Percentiles rank a stretch among this genome's conserved stretches.
Evolutionary conservation across 2,113 vertebrate species (phyloP).

Genomic region (Odobenus rosmarus): DNA sequence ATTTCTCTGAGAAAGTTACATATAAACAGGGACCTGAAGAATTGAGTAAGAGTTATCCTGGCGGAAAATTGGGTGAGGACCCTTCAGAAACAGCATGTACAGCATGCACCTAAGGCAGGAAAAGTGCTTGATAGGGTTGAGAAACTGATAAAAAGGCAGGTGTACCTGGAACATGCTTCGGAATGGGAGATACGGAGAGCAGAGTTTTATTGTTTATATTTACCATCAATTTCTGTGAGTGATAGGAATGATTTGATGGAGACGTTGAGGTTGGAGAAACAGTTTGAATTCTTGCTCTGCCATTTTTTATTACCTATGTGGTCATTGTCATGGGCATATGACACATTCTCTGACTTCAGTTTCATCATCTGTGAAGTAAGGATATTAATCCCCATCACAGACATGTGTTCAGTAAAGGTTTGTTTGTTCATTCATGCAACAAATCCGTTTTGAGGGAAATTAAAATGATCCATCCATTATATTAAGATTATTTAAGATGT

Average conservation of each 20-base stretch:
- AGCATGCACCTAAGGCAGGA: not conserved
- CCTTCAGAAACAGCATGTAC: not conserved
- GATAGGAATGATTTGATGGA: not conserved
- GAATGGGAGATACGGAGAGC: not conserved
- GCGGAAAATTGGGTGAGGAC: not conserved
- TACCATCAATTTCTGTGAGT: not conserved
- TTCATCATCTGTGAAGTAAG: not conserved
- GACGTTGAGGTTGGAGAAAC: not conserved
- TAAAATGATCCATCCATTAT: not conserved
- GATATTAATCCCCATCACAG: not conserved
- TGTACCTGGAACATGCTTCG: not conserved
- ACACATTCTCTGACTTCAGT: not conserved
- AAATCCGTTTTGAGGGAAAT: not conserved
- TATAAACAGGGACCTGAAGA: not conserved
- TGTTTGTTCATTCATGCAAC: not conserved
- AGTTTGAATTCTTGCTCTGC: not conserved
- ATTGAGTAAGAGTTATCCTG: not conserved
- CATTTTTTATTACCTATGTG: not conserved
- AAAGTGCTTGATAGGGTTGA: not conserved
- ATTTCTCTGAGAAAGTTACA: not conserved
- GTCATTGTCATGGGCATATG: not conserved
- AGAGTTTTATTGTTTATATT: not conserved
- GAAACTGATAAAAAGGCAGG: not conserved
- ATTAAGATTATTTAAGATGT: not conserved
- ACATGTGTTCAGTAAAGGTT: not conserved